A percentile compares a stretch with the other conserved stretches of the same genome.
phyloP scores from a whole-genome alignment of 2,888 invertebrate species.

The Drosophila austrosaltans region DNA sequence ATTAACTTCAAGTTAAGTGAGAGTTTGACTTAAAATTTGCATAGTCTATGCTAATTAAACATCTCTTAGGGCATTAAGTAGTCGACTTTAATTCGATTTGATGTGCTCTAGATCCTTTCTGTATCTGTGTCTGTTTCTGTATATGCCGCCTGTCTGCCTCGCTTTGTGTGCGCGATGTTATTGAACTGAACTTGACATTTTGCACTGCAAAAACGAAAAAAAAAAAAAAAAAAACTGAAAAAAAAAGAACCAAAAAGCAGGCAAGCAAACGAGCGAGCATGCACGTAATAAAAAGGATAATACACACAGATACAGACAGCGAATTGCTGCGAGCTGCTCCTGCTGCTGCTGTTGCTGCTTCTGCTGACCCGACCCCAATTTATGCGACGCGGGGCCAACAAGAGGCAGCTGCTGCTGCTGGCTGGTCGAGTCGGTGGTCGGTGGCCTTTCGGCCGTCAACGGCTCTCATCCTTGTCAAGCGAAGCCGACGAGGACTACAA shows the following conservation, averaged over 20 bases:
- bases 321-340: constrained; percentile 19
- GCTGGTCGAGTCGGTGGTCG: constrained; percentile 5
- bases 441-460: constrained; percentile 11
- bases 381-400: constrained; percentile 50
- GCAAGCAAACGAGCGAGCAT: constrained; percentile 22
- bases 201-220: constrained; percentile 58
- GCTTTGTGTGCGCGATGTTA: constrained; percentile 68
- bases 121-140: too few species aligned
- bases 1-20: constrained; percentile 2
- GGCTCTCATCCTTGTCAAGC: constrained; percentile 12
- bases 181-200: constrained; percentile 83
- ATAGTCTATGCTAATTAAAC: background rate
- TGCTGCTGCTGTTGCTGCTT: too few species aligned
- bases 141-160: background rate
- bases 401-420: constrained; percentile 59
- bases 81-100: background rate
- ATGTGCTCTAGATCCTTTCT: background rate
- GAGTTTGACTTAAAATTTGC: background rate
- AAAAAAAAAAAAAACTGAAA: constrained; percentile 14
- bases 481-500: constrained; percentile 10
- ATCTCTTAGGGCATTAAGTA: background rate
- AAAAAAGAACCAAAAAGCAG: background rate
- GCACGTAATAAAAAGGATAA: constrained; percentile 74
- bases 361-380: constrained; percentile 70
- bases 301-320: constrained; percentile 37